phyloP scores from a whole-genome alignment of 2,797 vertebrate genomes.

The Oreonectes daqikongensis region DNA sequence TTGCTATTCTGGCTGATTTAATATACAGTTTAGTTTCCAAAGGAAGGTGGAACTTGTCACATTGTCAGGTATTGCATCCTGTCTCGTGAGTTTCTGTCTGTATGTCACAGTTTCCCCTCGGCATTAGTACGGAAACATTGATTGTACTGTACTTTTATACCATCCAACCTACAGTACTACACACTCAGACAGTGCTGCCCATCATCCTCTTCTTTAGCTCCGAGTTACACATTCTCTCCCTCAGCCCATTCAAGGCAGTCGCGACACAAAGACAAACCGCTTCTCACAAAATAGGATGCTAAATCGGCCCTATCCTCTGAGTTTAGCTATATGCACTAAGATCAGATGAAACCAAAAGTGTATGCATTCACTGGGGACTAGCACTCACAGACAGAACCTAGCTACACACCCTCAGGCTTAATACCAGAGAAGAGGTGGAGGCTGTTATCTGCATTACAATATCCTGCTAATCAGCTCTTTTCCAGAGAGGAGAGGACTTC shows the following conservation, averaged over 20 bases:
- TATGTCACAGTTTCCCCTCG: constrained; percentile 49
- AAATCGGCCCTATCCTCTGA: constrained; percentile 12
- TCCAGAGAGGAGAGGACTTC: constrained; percentile 43
- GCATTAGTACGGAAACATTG: constrained; percentile 36
- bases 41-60: background rate
- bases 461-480: constrained; percentile 56
- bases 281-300: constrained; percentile 32
- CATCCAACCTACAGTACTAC: background rate
- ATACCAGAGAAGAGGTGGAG: constrained; percentile 33
- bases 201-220: background rate
- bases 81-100: background rate
- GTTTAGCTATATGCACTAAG: constrained; percentile 33
- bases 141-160: background rate
- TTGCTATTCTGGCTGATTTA: too few species aligned
- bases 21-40: constrained; percentile 32
- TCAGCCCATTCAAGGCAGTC: background rate
- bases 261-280: constrained; percentile 20
- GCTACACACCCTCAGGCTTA: constrained; percentile 49
- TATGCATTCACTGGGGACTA: constrained; percentile 40
- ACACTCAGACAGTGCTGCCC: background rate
- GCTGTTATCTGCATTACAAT: constrained; percentile 56
- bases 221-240: background rate
- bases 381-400: constrained; percentile 32
- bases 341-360: constrained; percentile 49
- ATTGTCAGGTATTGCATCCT: background rate